These are phyloP conservation scores for Empis stercorea DNA, from an alignment of 2,888 invertebrate species.

Conservation along the genomic window DNA sequence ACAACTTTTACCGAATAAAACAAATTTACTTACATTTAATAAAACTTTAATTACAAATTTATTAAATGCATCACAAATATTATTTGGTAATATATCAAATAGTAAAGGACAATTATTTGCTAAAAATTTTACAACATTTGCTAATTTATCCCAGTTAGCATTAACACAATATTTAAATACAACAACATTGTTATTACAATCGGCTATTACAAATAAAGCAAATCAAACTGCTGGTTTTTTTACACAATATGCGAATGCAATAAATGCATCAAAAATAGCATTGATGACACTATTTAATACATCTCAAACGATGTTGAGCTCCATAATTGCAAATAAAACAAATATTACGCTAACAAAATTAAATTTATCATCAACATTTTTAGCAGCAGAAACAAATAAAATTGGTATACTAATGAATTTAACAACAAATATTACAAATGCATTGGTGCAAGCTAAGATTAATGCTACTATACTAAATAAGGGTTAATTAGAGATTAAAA, in stretches of 20 bases:
- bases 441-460: too few species aligned
- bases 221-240: slow-evolving; percentile 2
- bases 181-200: slow-evolving; percentile 1
- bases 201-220: neutral
- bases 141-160: slow-evolving; percentile 2
- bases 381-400: slow-evolving; percentile 3
- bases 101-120: too few species aligned
- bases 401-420: slow-evolving; percentile 1
- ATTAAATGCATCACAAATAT: too few species aligned
- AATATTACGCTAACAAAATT: slow-evolving; percentile 3
- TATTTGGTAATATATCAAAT: too few species aligned
- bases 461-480: too few species aligned
- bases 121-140: neutral
- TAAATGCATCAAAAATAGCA: too few species aligned
- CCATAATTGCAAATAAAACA: slow-evolving; percentile 2
- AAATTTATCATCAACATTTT: slow-evolving; percentile 1
- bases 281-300: neutral
- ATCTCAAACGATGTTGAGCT: neutral
- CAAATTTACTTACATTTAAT: too few species aligned
- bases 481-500: too few species aligned
- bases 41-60: too few species aligned
- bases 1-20: too few species aligned
- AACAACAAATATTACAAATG: neutral
- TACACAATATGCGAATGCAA: neutral
- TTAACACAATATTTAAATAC: slow-evolving; percentile 1